These are phyloP conservation scores for Heteromormyrus szaboi DNA, from an alignment of 2,797 vertebrate genomes.

Conservation along the genomic window DNA sequence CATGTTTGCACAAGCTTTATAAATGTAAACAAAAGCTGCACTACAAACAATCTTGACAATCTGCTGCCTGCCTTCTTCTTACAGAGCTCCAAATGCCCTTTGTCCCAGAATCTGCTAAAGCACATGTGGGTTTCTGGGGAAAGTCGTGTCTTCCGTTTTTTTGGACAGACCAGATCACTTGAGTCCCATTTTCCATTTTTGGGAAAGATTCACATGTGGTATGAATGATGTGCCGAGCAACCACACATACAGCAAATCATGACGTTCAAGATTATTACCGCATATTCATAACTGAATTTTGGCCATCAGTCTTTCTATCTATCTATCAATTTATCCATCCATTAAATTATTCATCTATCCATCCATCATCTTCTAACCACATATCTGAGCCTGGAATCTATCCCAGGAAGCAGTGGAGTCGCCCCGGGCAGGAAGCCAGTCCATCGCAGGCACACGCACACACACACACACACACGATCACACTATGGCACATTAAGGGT, in stretches of 20 bases:
- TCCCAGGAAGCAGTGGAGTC: not conserved
- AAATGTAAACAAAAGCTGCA: not conserved
- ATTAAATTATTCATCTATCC: not conserved
- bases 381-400: not conserved
- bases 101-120: constrained; percentile 39
- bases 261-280: not conserved
- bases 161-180: not conserved
- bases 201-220: not conserved
- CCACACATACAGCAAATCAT: not conserved
- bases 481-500: not conserved
- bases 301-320: not conserved
- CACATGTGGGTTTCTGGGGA: not conserved
- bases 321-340: not conserved
- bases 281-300: not conserved
- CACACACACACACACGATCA: not conserved
- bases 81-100: constrained; percentile 31
- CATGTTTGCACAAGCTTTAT: not conserved
- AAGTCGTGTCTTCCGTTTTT: not conserved
- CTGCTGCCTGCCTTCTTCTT: constrained; percentile 25
- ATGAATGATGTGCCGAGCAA: not conserved
- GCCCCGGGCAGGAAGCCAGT: not conserved
- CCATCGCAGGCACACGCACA: not conserved
- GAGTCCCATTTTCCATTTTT: not conserved
- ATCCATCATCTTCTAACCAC: not conserved
- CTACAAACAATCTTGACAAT: constrained; percentile 31